Conservation (phyloP, 2,888 invertebrate species). For the Rhogogaster chlorosoma region DNA sequence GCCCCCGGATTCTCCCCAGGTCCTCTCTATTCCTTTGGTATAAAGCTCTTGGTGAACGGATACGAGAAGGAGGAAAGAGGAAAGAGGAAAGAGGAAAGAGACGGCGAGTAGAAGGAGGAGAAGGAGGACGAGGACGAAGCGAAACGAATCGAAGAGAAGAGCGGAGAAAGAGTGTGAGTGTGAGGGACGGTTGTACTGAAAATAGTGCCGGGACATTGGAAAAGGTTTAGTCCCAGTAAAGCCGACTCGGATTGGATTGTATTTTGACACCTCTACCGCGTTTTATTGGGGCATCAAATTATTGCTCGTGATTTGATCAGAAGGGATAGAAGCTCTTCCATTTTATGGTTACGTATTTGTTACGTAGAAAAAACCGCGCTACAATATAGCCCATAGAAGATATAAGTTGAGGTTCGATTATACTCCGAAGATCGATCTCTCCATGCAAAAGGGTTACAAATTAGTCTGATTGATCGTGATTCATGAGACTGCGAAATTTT, state of each 20-base stretch:
- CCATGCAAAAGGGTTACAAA: background rate
- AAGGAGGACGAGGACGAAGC: background rate
- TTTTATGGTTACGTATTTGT: slow-evolving; percentile 44
- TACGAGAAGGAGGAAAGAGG: slow-evolving; percentile 3
- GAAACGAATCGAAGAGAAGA: slow-evolving; percentile 34
- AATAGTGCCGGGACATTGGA: slow-evolving; percentile 61
- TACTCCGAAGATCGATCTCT: background rate
- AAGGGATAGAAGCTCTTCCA: slow-evolving; percentile 40
- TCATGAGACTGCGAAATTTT: background rate
- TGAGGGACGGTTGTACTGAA: slow-evolving; percentile 57
- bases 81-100: background rate
- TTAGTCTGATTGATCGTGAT: background rate
- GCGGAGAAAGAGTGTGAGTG: slow-evolving; percentile 47
- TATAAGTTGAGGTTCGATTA: background rate
- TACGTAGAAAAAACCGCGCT: background rate
- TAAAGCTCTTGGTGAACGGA: background rate
- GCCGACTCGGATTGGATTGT: slow-evolving; percentile 65
- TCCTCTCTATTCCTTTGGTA: slow-evolving; percentile 20
- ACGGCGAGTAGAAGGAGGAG: background rate
- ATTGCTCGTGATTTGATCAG: slow-evolving; percentile 51
- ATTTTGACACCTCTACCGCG: slow-evolving; percentile 57
- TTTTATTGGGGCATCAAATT: slow-evolving; percentile 51
- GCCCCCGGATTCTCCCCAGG: slow-evolving; percentile 27
- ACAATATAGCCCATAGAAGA: background rate
- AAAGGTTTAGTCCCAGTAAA: slow-evolving; percentile 62